Percentiles rank a stretch among this genome's conserved stretches.
Evolutionary conservation across 2,888 invertebrate species (phyloP).

Genomic region (Acrobasis repandana): DNA sequence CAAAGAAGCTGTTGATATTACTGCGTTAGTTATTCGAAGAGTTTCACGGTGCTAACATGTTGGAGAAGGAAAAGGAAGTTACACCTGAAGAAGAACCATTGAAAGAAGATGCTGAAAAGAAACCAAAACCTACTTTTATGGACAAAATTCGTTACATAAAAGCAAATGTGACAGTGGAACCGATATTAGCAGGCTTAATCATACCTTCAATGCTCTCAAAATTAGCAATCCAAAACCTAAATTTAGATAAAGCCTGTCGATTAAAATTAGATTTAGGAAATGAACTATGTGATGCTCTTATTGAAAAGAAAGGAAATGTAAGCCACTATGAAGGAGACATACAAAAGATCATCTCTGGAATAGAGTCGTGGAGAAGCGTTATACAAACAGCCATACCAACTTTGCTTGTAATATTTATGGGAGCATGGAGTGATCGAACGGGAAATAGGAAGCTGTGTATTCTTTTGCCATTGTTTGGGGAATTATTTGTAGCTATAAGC

Average conservation of each 20-base stretch:
- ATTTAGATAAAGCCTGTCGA: constrained; percentile 71
- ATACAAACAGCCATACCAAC: constrained; percentile 82
- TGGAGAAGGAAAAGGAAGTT: constrained; percentile 38
- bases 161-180: constrained; percentile 86
- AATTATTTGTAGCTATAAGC: constrained; percentile 71
- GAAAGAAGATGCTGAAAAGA: constrained; percentile 38
- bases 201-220: constrained; percentile 85
- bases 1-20: constrained; percentile 1
- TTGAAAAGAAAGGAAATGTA: constrained; percentile 73
- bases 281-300: constrained; percentile 62
- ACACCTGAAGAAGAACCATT: constrained; percentile 57
- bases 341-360: constrained; percentile 78
- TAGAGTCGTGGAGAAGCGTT: constrained; percentile 81
- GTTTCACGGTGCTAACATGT: constrained; percentile 45
- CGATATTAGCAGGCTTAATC: constrained; percentile 87
- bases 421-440: constrained; percentile 84
- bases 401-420: constrained; percentile 80
- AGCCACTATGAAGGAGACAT: constrained; percentile 84
- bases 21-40: constrained; percentile 28
- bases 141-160: constrained; percentile 80
- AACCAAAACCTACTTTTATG: constrained; percentile 66
- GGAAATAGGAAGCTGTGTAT: constrained; percentile 83
- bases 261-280: constrained; percentile 60
- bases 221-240: constrained; percentile 83
- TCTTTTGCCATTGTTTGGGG: constrained; percentile 79